Percentiles rank a stretch among this genome's conserved stretches.
Conservation (phyloP, 2,888 invertebrate species). For the Agapostemon virescens region DNA sequence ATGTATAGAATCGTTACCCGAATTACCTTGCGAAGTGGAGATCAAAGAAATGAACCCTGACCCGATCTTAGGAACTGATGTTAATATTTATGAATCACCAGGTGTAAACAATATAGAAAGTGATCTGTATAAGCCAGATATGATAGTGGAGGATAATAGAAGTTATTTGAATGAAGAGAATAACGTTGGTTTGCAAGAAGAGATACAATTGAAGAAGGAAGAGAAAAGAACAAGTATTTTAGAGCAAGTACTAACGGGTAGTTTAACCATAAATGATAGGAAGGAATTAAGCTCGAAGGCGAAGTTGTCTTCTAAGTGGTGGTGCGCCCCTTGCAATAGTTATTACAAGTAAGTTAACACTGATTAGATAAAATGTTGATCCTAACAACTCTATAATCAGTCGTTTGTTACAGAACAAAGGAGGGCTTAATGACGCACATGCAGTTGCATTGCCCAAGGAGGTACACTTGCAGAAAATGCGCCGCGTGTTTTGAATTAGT, state of each 20-base stretch:
- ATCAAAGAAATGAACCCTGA: constrained; percentile 70
- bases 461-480: constrained; percentile 73
- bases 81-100: constrained; percentile 27
- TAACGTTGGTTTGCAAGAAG: constrained; percentile 17
- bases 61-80: constrained; percentile 46
- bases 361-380: not conserved
- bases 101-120: constrained; percentile 20
- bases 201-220: constrained; percentile 48
- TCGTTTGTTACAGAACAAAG: constrained; percentile 65
- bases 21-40: constrained; percentile 74
- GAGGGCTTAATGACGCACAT: constrained; percentile 73
- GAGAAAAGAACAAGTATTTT: constrained; percentile 73
- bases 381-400: not conserved
- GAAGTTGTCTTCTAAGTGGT: constrained; percentile 72
- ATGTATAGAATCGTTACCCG: constrained; percentile 67
- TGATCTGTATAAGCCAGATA: constrained; percentile 22
- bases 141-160: constrained; percentile 3
- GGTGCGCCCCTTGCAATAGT: constrained; percentile 76
- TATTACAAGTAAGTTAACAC: constrained; percentile 71
- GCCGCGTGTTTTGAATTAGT: constrained; percentile 69
- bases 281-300: constrained; percentile 66
- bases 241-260: constrained; percentile 74
- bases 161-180: constrained; percentile 16
- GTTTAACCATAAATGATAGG: constrained; percentile 71
- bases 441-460: constrained; percentile 72